Percentiles rank a stretch among this genome's conserved stretches.
These are phyloP conservation scores for Myripristis murdjan DNA, from an alignment of 2,797 vertebrate species.

Conservation along the genomic window DNA sequence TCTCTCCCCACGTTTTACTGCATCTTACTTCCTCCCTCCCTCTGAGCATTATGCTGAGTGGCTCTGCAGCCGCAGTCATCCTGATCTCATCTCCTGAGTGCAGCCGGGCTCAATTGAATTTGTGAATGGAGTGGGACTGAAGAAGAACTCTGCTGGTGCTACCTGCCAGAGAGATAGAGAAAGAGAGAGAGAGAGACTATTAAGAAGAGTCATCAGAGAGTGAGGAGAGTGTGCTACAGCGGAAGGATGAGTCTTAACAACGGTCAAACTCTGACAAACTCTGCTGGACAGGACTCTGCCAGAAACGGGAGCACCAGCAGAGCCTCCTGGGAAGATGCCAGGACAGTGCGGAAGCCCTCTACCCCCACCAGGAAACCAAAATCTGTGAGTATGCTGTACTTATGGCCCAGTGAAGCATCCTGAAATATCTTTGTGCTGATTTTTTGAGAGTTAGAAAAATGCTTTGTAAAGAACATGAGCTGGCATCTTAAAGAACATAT, in stretches of 20 bases:
- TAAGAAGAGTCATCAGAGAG: neutral
- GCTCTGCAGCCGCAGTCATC: conserved; percentile 29
- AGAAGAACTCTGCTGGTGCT: conserved; percentile 41
- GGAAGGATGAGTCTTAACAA: conserved; percentile 68
- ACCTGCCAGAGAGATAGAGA: conserved; percentile 32
- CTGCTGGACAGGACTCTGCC: conserved; percentile 53
- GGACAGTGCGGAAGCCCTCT: conserved; percentile 70
- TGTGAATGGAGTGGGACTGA: conserved; percentile 28
- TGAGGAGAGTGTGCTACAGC: conserved; percentile 9
- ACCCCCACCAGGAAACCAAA: conserved; percentile 90
- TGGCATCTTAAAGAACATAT: neutral
- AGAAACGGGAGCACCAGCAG: conserved; percentile 45
- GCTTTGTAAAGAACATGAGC: neutral
- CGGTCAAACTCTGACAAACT: conserved; percentile 55
- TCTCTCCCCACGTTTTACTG: neutral
- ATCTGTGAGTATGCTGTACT: conserved; percentile 83
- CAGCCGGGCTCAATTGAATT: conserved; percentile 39
- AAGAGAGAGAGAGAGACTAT: conserved; percentile 19
- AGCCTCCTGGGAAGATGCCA: conserved; percentile 59
- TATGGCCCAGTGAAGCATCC: neutral
- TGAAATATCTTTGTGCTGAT: neutral
- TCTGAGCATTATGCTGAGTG: conserved; percentile 14
- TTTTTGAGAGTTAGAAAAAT: neutral
- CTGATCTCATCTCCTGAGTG: conserved; percentile 47
- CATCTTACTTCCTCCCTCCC: conserved; percentile 23